Base-by-base conservation (phyloP, 2,113 vertebrate genomes). In the Ranitomeya variabilis region DNA sequence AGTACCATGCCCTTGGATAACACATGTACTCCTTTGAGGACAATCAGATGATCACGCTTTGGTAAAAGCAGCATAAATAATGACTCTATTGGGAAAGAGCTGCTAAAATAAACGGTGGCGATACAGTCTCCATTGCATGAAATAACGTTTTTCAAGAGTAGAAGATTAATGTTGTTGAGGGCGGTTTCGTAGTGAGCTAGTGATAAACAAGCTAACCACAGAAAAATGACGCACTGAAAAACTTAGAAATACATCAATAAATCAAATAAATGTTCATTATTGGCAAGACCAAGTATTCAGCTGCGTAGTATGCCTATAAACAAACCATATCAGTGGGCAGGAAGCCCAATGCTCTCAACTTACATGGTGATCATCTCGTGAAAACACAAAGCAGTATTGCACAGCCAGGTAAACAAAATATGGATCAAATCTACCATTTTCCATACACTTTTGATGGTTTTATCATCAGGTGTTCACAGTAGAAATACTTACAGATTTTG, bases 401-500 rank as follows among this genome's bases (percentile, higher is more conserved):
- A 6, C 1, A 45, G 54, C 3, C 45, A 21, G 10, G 45, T 18
- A 23, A 19, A 19, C 31, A 5, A 71, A 69, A 31, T 19, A 45
- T 45, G 18, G 31, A 15, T 74, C 7, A 18, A 74, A 51, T 45
- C 26, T n/a, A 18, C 16, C 52, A 52, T 13, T 19, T n/a, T 2
- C 37, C n/a, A 45, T 77, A 31, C 18, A 54, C 15, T 54, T 12
- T 12, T 78, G 18, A 4, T 52, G 18, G 1, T n/a, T 78, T n/a
- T 54, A 9, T 12, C 5, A 54, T 6, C 8, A 78, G 6, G 26
- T 8, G 2, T 67, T 67, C 64, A 67, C 7, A 26, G 2, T 26
- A 54, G 31, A 7, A 86, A 74, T 90, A 96, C 97, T 96, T 92
- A 99, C 98, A 90, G 98, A 99, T 94, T 99, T 99, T n/a, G 98